These are phyloP conservation scores for Alligator mississippiensis DNA, from an alignment of 2,113 vertebrate genomes.

Conservation along the genomic window DNA sequence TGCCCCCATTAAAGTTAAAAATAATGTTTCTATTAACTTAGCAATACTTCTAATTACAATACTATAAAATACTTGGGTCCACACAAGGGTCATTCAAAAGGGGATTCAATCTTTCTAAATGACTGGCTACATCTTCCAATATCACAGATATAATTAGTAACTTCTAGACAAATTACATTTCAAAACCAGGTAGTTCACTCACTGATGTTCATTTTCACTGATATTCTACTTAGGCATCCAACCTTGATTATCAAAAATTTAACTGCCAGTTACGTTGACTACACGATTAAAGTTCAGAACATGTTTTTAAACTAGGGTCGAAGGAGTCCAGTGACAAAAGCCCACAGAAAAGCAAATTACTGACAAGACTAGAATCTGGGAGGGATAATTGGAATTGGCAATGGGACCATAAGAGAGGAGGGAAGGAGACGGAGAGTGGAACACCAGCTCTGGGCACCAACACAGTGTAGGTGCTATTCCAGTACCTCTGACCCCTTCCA, in stretches of 20 bases:
- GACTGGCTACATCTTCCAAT: background rate
- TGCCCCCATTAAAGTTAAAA: slow-evolving; percentile 63
- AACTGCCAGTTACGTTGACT: background rate
- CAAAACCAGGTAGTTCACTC: background rate
- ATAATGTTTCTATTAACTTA: slow-evolving; percentile 60
- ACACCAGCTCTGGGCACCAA: too few species aligned
- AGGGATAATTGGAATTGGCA: too few species aligned
- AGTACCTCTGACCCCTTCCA: too few species aligned
- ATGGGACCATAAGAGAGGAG: too few species aligned
- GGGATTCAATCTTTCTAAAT: background rate
- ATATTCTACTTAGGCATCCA: background rate
- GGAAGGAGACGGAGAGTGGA: too few species aligned
- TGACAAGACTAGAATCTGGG: too few species aligned
- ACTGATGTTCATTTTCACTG: background rate
- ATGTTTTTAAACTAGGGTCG: background rate
- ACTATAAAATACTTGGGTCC: background rate
- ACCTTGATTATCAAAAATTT: background rate
- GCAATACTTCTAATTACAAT: slow-evolving; percentile 59
- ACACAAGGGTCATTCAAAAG: background rate
- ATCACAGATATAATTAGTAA: fast-evolving
- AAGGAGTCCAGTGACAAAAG: too few species aligned
- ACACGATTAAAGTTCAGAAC: background rate
- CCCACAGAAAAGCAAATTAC: too few species aligned
- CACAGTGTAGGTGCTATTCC: too few species aligned
- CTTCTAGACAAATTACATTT: background rate